phyloP scores from a whole-genome alignment of 2,888 invertebrate species.

The Ferrisia virgata region DNA sequence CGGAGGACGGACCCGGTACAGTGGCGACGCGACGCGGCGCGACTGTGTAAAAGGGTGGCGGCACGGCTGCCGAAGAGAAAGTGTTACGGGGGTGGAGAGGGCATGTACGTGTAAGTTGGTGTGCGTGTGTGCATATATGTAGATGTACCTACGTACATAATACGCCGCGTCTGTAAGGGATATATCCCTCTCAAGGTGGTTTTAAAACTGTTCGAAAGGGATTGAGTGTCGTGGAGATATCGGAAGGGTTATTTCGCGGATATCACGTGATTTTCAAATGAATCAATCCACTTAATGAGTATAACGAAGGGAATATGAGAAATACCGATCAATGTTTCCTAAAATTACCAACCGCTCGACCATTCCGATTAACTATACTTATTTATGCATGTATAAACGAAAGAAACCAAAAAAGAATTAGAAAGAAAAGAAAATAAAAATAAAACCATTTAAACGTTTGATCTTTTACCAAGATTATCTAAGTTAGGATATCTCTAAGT shows the following conservation, averaged over 20 bases:
- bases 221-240: slow-evolving; percentile 43
- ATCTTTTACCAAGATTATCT: not conserved
- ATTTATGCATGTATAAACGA: no score
- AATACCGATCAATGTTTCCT: slow-evolving; percentile 43
- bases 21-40: no score
- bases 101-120: no score
- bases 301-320: slow-evolving; percentile 40
- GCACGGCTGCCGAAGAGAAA: not conserved
- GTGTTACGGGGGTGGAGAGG: not conserved
- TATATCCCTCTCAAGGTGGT: slow-evolving; percentile 43
- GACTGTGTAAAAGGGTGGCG: not conserved
- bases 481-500: not conserved
- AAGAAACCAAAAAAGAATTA: no score
- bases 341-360: slow-evolving; percentile 35
- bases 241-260: slow-evolving; percentile 46
- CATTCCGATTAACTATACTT: not conserved
- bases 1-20: no score
- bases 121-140: slow-evolving; percentile 25
- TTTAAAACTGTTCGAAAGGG: slow-evolving; percentile 44
- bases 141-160: no score
- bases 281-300: slow-evolving; percentile 50
- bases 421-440: not conserved
- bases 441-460: not conserved
- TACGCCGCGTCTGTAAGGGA: slow-evolving; percentile 36
- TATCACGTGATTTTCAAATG: slow-evolving; percentile 49